These are phyloP conservation scores for Goniozus legneri DNA, from an alignment of 1,140 invertebrate genomes.

Conservation along the genomic window DNA sequence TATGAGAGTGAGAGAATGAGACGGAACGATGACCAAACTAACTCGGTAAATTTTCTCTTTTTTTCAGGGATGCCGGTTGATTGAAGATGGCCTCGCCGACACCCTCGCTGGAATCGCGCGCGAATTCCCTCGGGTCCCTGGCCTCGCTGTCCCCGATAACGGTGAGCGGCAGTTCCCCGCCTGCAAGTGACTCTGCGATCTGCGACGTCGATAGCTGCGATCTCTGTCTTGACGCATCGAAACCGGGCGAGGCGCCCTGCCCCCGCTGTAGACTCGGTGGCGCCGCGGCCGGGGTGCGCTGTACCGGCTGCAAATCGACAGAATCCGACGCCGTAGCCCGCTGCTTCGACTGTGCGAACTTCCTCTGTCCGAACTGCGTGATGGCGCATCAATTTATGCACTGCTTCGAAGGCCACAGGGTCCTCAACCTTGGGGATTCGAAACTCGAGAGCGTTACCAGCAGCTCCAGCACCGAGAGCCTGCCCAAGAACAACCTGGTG, in stretches of 20 bases:
- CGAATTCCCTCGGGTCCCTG: constrained; percentile 81
- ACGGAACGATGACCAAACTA: too few species aligned
- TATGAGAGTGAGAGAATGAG: too few species aligned
- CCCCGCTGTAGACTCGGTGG: constrained; percentile 69
- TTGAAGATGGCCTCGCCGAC: constrained; percentile 79
- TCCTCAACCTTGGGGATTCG: constrained; percentile 72
- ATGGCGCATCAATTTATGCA: constrained; percentile 99
- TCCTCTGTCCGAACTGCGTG: constrained; percentile 93
- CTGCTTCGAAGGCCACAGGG: constrained; percentile 94
- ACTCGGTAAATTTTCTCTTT: constrained; percentile 10
- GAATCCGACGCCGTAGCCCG: constrained; percentile 83
- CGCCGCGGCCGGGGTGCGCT: constrained; percentile 60
- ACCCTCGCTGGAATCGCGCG: constrained; percentile 87
- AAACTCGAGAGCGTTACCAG: constrained; percentile 46
- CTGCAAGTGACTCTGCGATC: constrained; percentile 75
- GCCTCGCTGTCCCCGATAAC: constrained; percentile 71
- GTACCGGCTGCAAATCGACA: constrained; percentile 84
- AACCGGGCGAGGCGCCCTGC: constrained; percentile 78
- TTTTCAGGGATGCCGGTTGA: constrained; percentile 66
- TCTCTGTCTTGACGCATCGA: constrained; percentile 75
- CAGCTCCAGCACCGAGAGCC: constrained; percentile 31
- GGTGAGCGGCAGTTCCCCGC: constrained; percentile 76
- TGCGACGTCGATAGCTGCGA: constrained; percentile 74
- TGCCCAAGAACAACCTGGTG: constrained; percentile 21
- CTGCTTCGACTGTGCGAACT: constrained; percentile 93